phyloP scores from a whole-genome alignment of 2,113 vertebrate genomes.

The Alligator sinensis region DNA sequence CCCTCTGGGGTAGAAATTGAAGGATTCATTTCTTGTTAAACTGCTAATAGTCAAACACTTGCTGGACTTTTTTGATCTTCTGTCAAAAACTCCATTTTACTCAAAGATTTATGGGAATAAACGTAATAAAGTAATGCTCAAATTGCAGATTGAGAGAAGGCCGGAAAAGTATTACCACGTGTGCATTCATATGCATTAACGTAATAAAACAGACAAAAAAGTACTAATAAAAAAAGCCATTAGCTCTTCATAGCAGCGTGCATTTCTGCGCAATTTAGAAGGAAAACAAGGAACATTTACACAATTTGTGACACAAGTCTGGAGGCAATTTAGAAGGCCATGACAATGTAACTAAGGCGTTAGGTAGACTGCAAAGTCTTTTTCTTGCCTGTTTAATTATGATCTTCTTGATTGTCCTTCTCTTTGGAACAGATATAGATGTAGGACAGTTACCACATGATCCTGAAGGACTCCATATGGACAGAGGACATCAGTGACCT shows the following conservation, averaged over 20 bases:
- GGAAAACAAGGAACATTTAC: background rate
- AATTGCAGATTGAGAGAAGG: background rate
- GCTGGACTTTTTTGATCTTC: slow-evolving; percentile 36
- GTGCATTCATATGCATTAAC: background rate
- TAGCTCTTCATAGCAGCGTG: background rate
- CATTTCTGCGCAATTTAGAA: background rate
- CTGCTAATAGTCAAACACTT: slow-evolving; percentile 13
- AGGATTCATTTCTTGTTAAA: slow-evolving; percentile 46
- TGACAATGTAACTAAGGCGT: too few species aligned
- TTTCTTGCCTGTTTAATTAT: too few species aligned
- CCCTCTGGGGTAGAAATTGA: slow-evolving; percentile 30
- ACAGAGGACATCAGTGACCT: too few species aligned
- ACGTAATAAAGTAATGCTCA: slow-evolving; percentile 1
- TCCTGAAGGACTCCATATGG: too few species aligned
- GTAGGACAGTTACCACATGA: too few species aligned
- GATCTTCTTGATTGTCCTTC: too few species aligned
- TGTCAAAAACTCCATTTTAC: slow-evolving; percentile 48
- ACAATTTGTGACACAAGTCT: background rate
- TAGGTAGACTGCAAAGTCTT: too few species aligned
- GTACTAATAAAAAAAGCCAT: background rate
- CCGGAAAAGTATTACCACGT: background rate
- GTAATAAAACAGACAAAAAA: background rate
- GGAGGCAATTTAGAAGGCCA: background rate
- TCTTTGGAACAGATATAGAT: too few species aligned
- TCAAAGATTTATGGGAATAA: slow-evolving; percentile 28